Base-by-base conservation (phyloP, 2,888 invertebrate genomes). In the Pherbina coryleti region DNA sequence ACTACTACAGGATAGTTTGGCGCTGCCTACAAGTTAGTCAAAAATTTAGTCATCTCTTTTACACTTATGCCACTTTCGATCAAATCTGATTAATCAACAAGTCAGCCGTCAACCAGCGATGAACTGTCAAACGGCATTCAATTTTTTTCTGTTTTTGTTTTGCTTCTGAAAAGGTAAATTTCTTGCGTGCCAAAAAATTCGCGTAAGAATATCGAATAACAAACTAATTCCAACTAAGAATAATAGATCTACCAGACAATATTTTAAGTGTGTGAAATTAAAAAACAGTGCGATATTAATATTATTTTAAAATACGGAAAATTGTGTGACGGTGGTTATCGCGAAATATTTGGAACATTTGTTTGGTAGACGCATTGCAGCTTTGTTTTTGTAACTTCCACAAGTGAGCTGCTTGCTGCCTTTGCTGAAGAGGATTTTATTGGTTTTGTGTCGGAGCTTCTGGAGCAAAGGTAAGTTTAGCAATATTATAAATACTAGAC, bases 131-230 rank as follows among this genome's bases (percentile, higher is more conserved):
- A 64, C 31, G 37, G 9, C 7, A 9, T 9, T 53, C 17, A 34
- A 49, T 31, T 73, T 60, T 75, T 73, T 74, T 67, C 55, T 74
- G 69, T 79, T 79, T 73, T 79, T 76, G 74, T 79, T 77, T 77
- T 51, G 77, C 62, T 64, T 79, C 44, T 55, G 28, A n/a, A 19
- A 7, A 34, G 19, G 31, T n/a, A 28, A 62, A 28, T 55, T 77
- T 51, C 60, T 28, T 57, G 34, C 31, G 49, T 49, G 77, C 67
- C 25, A 57, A 51, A 34, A 19, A 60, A 34, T 5, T 74, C 31
- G 69, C 67, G 14, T 67, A 77, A 77, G 70, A 31, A 17, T 66
- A 31, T 25, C 31, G 34, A 73, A 66, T 66, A 34, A 9, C 17
- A n/a, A 60, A 11, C 25, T n/a, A 57, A n/a, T 75, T 53, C 14